Evolutionary conservation across 2,113 vertebrate species (phyloP).

Genomic region (Mionectes macconnelli): DNA sequence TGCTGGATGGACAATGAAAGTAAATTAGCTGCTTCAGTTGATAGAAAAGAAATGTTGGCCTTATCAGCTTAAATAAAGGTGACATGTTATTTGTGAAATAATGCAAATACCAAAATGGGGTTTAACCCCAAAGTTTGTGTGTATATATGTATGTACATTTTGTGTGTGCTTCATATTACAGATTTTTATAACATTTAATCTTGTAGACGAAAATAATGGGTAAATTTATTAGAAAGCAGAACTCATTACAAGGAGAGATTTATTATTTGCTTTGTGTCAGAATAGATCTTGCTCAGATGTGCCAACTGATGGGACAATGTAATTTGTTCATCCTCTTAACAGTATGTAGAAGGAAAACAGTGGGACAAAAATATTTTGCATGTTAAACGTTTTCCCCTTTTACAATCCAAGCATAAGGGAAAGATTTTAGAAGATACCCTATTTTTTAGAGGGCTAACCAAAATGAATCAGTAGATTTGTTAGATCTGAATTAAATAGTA

Average conservation of each 20-base stretch:
- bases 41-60: constrained; percentile 63
- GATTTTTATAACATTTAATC: constrained; percentile 58
- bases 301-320: constrained; percentile 34
- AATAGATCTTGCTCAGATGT: constrained; percentile 68
- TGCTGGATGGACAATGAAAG: constrained; percentile 75
- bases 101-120: constrained; percentile 63
- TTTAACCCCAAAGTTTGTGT: constrained; percentile 65
- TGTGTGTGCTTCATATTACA: background rate
- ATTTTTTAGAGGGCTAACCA: background rate
- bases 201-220: constrained; percentile 70
- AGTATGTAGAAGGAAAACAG: background rate
- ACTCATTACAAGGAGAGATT: constrained; percentile 69
- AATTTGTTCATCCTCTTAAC: constrained; percentile 6
- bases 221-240: constrained; percentile 76
- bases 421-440: background rate
- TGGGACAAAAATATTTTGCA: constrained; percentile 1
- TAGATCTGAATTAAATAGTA: background rate
- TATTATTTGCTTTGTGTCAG: constrained; percentile 76
- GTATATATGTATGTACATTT: background rate
- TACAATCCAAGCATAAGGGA: background rate
- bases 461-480: background rate
- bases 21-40: constrained; percentile 75
- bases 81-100: constrained; percentile 76
- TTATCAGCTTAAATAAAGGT: constrained; percentile 68
- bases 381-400: constrained; percentile 6